Evolutionary conservation across 2,113 vertebrate genomes (phyloP).

Genomic region (Eublepharis macularius): DNA sequence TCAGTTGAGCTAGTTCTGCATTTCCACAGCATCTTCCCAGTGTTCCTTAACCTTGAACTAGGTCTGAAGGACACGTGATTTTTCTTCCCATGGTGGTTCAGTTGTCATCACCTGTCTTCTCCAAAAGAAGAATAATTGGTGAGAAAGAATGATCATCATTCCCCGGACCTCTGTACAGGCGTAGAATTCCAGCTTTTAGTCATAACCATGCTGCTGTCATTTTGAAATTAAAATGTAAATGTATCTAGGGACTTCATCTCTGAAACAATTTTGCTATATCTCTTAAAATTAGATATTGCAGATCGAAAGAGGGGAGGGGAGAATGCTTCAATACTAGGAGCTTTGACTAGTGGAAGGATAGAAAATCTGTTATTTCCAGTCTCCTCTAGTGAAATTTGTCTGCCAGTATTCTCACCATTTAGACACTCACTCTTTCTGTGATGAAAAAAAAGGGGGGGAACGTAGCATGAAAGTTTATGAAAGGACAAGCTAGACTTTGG

Average conservation of each 20-base stretch:
- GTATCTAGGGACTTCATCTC: background rate
- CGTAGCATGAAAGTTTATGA: slow-evolving; percentile 19
- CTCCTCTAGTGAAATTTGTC: slow-evolving; percentile 40
- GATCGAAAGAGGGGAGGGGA: background rate
- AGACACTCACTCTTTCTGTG: background rate
- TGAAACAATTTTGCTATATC: fast-evolving
- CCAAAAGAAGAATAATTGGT: background rate
- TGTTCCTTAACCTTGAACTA: background rate
- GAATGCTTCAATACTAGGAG: slow-evolving; percentile 1
- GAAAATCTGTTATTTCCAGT: slow-evolving; percentile 22
- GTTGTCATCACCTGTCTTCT: background rate
- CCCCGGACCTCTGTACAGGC: background rate
- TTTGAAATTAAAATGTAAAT: background rate
- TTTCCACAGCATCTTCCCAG: background rate
- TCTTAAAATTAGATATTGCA: slow-evolving; percentile 1
- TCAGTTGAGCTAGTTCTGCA: background rate
- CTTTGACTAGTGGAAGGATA: background rate
- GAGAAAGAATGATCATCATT: background rate
- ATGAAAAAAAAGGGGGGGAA: slow-evolving; percentile 16
- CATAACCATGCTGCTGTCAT: background rate
- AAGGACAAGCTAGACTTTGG: background rate
- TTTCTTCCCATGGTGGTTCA: background rate
- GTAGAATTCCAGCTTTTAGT: background rate
- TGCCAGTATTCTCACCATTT: slow-evolving; percentile 6
- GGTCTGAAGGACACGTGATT: background rate